A percentile compares a stretch with the other conserved stretches of the same genome.
phyloP scores from a whole-genome alignment of 2,797 vertebrate species.

The Chaenodraco wilsoni region DNA sequence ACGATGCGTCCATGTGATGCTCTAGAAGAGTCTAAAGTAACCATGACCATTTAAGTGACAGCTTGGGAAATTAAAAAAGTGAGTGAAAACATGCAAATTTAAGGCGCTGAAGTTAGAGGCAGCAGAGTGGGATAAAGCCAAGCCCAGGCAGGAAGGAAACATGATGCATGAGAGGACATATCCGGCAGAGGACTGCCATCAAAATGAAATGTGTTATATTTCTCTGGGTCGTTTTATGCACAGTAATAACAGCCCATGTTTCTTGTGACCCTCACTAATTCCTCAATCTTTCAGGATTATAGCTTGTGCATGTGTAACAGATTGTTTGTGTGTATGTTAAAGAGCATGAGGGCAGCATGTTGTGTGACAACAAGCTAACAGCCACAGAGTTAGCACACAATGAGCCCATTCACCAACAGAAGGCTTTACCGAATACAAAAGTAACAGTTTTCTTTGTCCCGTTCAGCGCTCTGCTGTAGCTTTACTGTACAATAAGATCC shows the following conservation, averaged over 20 bases:
- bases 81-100: constrained; percentile 41
- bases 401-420: constrained; percentile 57
- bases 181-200: constrained; percentile 43
- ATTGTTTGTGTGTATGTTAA: constrained; percentile 25
- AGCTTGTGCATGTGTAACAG: constrained; percentile 30
- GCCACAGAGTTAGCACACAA: constrained; percentile 39
- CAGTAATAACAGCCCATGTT: constrained; percentile 39
- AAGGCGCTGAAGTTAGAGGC: constrained; percentile 30
- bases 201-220: constrained; percentile 50
- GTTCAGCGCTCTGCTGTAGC: constrained; percentile 18
- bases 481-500: constrained; percentile 22
- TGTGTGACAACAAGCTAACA: constrained; percentile 43
- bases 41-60: constrained; percentile 47
- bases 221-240: constrained; percentile 17
- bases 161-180: constrained; percentile 25
- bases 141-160: constrained; percentile 25
- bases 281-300: constrained; percentile 48
- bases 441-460: constrained; percentile 49
- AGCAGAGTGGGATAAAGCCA: constrained; percentile 30
- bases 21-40: constrained; percentile 29
- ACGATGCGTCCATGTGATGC: constrained; percentile 28
- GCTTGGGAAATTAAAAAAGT: constrained; percentile 20
- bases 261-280: constrained; percentile 46
- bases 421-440: constrained; percentile 44
- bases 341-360: constrained; percentile 18